Evolutionary conservation across 2,888 invertebrate species (phyloP).

Genomic region (Drosophila prostipennis): DNA sequence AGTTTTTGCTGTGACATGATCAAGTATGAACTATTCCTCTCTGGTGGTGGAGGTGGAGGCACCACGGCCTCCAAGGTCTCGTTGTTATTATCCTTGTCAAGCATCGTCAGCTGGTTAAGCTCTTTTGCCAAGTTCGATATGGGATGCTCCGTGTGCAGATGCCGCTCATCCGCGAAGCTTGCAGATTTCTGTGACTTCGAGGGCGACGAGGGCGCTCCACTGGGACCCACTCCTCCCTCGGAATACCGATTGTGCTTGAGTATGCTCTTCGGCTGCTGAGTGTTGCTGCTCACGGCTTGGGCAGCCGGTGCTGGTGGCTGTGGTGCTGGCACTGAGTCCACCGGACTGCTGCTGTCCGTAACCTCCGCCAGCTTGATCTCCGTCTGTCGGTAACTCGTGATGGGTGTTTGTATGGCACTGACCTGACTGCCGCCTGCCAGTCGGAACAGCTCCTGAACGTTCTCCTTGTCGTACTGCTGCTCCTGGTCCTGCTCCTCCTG

Average conservation of each 20-base stretch:
- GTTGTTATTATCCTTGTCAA: conserved; percentile 72
- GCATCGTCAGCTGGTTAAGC: conserved; percentile 75
- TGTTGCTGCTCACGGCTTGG: conserved; percentile 25
- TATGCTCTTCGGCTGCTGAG: conserved; percentile 83
- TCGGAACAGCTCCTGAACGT: conserved; percentile 85
- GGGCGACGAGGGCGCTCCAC: conserved; percentile 81
- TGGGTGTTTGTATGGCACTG: conserved; percentile 84
- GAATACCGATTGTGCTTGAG: conserved; percentile 83
- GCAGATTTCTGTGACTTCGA: conserved; percentile 84
- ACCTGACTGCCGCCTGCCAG: conserved; percentile 82
- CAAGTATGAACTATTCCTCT: conserved; percentile 94
- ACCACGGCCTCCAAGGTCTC: conserved; percentile 57
- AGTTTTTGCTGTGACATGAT: conserved; percentile 89
- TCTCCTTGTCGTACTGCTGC: conserved; percentile 82
- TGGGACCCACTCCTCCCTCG: conserved; percentile 57
- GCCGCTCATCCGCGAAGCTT: conserved; percentile 83
- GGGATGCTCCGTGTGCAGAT: conserved; percentile 79
- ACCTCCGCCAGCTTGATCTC: conserved; percentile 81
- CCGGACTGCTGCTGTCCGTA: conserved; percentile 56
- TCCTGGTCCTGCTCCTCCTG: conserved; percentile 88
- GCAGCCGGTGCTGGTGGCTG: conserved; percentile 4
- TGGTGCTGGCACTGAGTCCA: conserved; percentile 17
- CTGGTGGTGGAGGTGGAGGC: conserved; percentile 91
- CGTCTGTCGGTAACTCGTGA: conserved; percentile 84
- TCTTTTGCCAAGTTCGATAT: conserved; percentile 81